These are phyloP conservation scores for Papilio dardanus DNA, from an alignment of 1,140 invertebrate species.

Conservation along the genomic window DNA sequence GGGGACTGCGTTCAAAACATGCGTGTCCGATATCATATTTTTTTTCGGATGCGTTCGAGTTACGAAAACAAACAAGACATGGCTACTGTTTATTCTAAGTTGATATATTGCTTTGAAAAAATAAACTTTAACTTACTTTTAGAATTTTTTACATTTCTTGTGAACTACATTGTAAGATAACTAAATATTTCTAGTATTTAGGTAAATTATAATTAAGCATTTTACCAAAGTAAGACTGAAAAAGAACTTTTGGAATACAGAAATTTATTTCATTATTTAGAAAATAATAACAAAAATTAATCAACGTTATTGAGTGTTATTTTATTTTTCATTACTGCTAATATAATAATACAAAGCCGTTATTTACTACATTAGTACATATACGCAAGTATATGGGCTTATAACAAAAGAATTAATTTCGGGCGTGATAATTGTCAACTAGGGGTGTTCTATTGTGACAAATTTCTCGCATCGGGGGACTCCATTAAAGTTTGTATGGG, in stretches of 20 bases:
- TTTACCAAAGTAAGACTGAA: too few relatives aligned
- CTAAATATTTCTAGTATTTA: too few relatives aligned
- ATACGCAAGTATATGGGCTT: conserved; percentile 15
- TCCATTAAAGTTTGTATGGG: conserved; percentile 61
- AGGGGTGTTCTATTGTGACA: conserved; percentile 54
- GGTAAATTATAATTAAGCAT: too few relatives aligned
- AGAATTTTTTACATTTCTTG: neutral
- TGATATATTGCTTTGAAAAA: neutral
- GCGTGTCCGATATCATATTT: conserved; percentile 52
- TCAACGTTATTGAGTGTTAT: too few relatives aligned
- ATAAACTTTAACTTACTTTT: neutral
- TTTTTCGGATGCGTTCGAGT: conserved; percentile 39
- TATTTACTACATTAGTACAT: neutral
- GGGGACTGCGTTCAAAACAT: conserved; percentile 45
- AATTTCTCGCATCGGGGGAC: conserved; percentile 62
- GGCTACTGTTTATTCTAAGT: neutral
- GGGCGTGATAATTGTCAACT: conserved; percentile 61
- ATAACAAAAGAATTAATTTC: conserved; percentile 62
- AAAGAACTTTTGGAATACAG: too few relatives aligned
- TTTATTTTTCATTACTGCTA: neutral
- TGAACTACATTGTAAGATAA: too few relatives aligned
- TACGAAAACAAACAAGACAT: conserved; percentile 37
- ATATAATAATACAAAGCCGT: neutral
- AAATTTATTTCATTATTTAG: too few relatives aligned
- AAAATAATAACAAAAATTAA: too few relatives aligned